Evolutionary conservation across 1,140 invertebrate species (phyloP).

Genomic region (Berghia stephanieae): DNA sequence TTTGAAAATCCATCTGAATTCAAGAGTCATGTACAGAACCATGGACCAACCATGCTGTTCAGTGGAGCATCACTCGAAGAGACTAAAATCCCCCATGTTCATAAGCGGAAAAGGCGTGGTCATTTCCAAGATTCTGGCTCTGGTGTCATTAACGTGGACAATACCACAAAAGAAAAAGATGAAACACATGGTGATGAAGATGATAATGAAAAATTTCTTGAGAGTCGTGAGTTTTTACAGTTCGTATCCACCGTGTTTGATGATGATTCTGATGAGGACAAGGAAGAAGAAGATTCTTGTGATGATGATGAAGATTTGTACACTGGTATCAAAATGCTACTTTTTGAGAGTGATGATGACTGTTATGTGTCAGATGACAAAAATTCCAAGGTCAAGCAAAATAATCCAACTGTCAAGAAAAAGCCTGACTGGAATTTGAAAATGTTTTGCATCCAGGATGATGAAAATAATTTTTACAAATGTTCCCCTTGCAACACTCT

Average conservation of each 20-base stretch:
- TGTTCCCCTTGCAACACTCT: neutral
- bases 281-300: neutral
- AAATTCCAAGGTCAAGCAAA: no score
- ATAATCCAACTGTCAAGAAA: slow-evolving; percentile 12
- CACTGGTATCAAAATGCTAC: neutral
- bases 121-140: neutral
- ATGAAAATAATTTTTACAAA: neutral
- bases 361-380: no score
- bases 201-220: no score
- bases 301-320: neutral
- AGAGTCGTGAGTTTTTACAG: no score
- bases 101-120: neutral
- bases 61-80: neutral
- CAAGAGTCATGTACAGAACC: neutral
- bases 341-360: neutral
- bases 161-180: no score
- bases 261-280: no score
- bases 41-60: neutral
- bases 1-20: neutral
- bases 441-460: slow-evolving; percentile 10
- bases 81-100: neutral
- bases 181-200: no score
- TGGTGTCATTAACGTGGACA: neutral
- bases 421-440: slow-evolving; percentile 19
- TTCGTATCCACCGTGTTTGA: no score